These are phyloP conservation scores for Nomada fabriciana DNA, from an alignment of 2,888 invertebrate genomes.

Conservation along the genomic window DNA sequence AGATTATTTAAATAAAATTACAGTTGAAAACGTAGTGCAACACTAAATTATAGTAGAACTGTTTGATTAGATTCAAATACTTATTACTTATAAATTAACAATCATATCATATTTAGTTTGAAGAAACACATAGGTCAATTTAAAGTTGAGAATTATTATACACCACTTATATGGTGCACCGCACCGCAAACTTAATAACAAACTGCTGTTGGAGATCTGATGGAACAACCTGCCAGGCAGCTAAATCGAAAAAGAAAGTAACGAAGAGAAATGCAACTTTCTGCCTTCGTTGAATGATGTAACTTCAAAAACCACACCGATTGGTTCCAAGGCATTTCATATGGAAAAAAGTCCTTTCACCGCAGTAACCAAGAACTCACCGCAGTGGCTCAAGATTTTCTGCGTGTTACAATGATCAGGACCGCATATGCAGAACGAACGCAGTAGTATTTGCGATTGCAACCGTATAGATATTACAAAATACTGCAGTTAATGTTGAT, in stretches of 20 bases:
- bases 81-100: too few relatives aligned
- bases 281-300: not conserved
- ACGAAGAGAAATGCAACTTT: not conserved
- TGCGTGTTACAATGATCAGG: not conserved
- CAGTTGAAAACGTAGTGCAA: too few relatives aligned
- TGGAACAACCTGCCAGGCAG: too few relatives aligned
- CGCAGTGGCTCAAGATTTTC: not conserved
- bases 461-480: not conserved
- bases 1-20: not conserved
- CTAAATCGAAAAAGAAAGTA: not conserved
- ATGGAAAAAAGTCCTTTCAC: slow-evolving; percentile 28
- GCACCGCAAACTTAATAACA: not conserved
- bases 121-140: too few relatives aligned
- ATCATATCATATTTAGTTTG: too few relatives aligned
- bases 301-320: not conserved
- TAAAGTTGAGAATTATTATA: too few relatives aligned
- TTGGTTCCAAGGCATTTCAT: not conserved
- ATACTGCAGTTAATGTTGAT: not conserved
- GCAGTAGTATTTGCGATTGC: not conserved
- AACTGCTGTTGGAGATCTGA: not conserved
- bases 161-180: too few relatives aligned
- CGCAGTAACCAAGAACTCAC: too few relatives aligned
- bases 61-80: too few relatives aligned
- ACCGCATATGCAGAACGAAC: not conserved
- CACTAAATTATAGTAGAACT: too few relatives aligned